phyloP scores from a whole-genome alignment of 1,140 invertebrate genomes.

The Diorhabda elongata region DNA sequence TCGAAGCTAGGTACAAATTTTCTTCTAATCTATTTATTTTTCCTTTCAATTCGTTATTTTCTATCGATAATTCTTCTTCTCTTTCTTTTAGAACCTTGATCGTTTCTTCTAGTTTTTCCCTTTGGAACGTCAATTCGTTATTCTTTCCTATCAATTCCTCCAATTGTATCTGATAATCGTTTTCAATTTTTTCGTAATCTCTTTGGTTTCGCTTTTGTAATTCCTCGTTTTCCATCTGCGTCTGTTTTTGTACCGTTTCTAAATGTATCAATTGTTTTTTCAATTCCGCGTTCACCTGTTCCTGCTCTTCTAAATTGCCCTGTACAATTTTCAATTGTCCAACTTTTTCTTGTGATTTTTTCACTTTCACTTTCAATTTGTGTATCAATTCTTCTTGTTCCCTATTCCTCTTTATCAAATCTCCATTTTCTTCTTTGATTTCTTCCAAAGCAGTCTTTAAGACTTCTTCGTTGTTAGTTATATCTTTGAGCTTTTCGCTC shows the following conservation, averaged over 20 bases:
- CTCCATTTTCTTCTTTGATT: constrained; percentile 55
- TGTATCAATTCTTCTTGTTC: constrained; percentile 44
- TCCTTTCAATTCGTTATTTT: constrained; percentile 50
- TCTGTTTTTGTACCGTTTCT: constrained; percentile 51
- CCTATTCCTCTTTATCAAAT: constrained; percentile 47
- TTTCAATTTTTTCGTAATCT: constrained; percentile 58
- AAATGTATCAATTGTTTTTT: constrained; percentile 46
- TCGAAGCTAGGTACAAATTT: constrained; percentile 11
- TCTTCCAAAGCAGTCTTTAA: constrained; percentile 51
- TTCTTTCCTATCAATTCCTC: constrained; percentile 53
- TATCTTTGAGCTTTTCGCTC: constrained; percentile 50
- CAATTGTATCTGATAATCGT: constrained; percentile 59
- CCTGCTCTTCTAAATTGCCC: constrained; percentile 27
- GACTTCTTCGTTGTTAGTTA: constrained; percentile 56
- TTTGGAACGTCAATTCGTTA: constrained; percentile 48
- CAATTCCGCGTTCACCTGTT: constrained; percentile 38
- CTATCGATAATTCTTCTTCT: constrained; percentile 51
- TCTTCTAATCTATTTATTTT: constrained; percentile 45
- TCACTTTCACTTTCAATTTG: constrained; percentile 51
- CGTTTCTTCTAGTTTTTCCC: constrained; percentile 51
- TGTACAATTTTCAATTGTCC: constrained; percentile 23
- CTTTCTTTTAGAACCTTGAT: constrained; percentile 49
- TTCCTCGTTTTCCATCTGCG: constrained; percentile 52
- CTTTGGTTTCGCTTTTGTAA: constrained; percentile 51
- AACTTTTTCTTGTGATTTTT: constrained; percentile 47